Percentiles rank a stretch among this genome's conserved stretches.
These are phyloP conservation scores for Papilio protenor DNA, from an alignment of 2,888 invertebrate species.

Conservation along the genomic window DNA sequence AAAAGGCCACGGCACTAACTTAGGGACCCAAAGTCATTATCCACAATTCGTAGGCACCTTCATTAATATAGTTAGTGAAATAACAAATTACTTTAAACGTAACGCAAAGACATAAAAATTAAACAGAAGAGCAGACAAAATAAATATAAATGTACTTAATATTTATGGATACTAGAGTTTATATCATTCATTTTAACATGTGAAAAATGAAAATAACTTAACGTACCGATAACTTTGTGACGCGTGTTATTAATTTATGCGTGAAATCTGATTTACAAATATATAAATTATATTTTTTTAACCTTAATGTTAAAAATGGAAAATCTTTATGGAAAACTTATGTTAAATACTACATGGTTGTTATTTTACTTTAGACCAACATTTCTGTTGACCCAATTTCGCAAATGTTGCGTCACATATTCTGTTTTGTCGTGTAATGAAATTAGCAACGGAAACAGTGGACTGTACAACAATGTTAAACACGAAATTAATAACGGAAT, in stretches of 20 bases:
- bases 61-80: neutral
- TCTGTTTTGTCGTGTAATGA: constrained; percentile 36
- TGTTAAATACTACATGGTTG: constrained; percentile 6
- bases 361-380: constrained; percentile 19
- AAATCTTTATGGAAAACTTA: constrained; percentile 14
- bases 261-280: neutral
- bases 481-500: constrained; percentile 20
- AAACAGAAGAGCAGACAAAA: neutral
- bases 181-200: too few species aligned
- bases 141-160: too few species aligned
- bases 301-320: neutral
- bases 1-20: neutral
- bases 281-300: neutral
- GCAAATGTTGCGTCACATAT: constrained; percentile 25
- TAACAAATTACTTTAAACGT: neutral
- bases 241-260: neutral
- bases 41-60: neutral
- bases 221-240: neutral
- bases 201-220: neutral
- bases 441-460: constrained; percentile 31
- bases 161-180: too few species aligned
- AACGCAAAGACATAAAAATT: neutral
- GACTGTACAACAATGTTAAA: constrained; percentile 30
- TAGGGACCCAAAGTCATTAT: neutral
- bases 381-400: constrained; percentile 37